phyloP scores from a whole-genome alignment of 2,797 vertebrate genomes.

The Gastrophryne carolinensis region DNA sequence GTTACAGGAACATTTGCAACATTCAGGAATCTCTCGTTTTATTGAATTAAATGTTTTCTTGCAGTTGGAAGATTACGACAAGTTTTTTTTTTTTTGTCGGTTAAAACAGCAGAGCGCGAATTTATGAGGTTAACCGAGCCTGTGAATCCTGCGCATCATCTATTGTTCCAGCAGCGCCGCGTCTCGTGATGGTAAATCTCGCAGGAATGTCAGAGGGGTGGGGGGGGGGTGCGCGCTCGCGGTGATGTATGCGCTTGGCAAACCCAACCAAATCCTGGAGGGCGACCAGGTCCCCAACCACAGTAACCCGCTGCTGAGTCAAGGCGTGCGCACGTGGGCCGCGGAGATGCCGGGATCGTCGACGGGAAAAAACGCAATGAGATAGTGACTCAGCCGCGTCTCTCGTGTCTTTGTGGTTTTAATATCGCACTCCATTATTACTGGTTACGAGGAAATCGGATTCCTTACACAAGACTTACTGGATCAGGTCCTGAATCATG shows the following conservation, averaged over 20 bases:
- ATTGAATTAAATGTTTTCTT: not conserved
- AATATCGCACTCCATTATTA: constrained; percentile 42
- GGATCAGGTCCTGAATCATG: constrained; percentile 7
- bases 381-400: constrained; percentile 10
- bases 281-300: not conserved
- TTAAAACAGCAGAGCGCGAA: not conserved
- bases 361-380: not conserved
- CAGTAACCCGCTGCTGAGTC: not conserved
- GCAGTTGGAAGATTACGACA: not conserved
- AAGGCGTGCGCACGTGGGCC: not conserved
- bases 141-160: constrained; percentile 2
- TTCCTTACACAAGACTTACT: not conserved
- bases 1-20: not conserved
- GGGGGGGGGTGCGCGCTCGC: not conserved
- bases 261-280: constrained; percentile 33
- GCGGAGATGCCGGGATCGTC: not conserved
- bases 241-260: constrained; percentile 31
- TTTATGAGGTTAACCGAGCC: constrained; percentile 16
- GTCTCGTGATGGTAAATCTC: constrained; percentile 14
- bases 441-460: constrained; percentile 1
- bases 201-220: constrained; percentile 18
- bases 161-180: constrained; percentile 11
- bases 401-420: constrained; percentile 25
- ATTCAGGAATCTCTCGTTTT: not conserved
- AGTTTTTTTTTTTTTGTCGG: constrained; percentile 3